These are phyloP conservation scores for Propsilocerus akamusi DNA, from an alignment of 1,140 invertebrate genomes.

Conservation along the genomic window DNA sequence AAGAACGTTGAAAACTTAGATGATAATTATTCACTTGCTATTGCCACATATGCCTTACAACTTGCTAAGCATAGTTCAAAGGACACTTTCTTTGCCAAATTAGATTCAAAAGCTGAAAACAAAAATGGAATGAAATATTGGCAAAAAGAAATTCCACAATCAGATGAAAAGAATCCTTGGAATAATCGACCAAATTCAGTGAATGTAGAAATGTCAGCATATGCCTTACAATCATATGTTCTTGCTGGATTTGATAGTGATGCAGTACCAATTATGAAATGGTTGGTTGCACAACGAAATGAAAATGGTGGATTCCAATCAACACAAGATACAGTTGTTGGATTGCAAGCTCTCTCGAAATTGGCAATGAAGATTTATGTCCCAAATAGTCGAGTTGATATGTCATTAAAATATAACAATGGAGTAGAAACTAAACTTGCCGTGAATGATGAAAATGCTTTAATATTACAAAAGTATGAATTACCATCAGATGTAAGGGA, in stretches of 20 bases:
- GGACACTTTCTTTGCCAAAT: constrained; percentile 13
- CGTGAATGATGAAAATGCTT: constrained; percentile 45
- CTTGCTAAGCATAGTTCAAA: constrained; percentile 40
- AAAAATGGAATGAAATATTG: constrained; percentile 49
- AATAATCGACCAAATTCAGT: constrained; percentile 44
- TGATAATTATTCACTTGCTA: constrained; percentile 58
- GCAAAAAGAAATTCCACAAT: constrained; percentile 33
- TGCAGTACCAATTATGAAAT: constrained; percentile 60
- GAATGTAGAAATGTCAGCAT: constrained; percentile 78
- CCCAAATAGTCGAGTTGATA: constrained; percentile 31
- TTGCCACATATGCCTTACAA: constrained; percentile 60
- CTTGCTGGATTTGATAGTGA: constrained; percentile 42
- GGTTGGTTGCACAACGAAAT: constrained; percentile 68
- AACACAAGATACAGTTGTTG: constrained; percentile 51
- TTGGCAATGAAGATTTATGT: constrained; percentile 40
- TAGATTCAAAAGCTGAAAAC: constrained; percentile 14
- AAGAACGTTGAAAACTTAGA: constrained; percentile 44
- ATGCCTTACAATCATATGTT: constrained; percentile 52
- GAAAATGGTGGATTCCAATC: constrained; percentile 64
- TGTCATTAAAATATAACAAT: constrained; percentile 32
- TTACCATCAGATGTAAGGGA: constrained; percentile 22
- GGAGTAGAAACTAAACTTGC: constrained; percentile 39
- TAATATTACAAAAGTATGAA: constrained; percentile 54
- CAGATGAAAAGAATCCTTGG: constrained; percentile 54
- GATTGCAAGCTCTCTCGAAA: constrained; percentile 47